Conservation (phyloP, 2,113 vertebrate species). For the Butorides virescens region DNA sequence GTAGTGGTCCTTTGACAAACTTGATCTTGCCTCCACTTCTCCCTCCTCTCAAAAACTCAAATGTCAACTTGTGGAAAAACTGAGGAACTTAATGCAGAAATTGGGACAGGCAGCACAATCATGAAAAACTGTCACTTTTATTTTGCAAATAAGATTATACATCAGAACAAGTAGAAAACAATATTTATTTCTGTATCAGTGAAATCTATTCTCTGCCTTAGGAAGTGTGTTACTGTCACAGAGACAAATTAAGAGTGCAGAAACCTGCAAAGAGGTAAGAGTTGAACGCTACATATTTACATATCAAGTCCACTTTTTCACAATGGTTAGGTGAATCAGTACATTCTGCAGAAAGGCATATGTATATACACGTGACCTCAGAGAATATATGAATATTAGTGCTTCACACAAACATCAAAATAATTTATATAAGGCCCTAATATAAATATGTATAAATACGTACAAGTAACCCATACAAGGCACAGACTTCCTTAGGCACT, state of each 20-base stretch:
- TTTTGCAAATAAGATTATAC: not conserved
- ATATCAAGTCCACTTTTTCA: not conserved
- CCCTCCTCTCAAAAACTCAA: not conserved
- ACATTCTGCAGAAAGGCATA: not conserved
- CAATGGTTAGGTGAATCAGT: not conserved
- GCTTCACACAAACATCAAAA: not conserved
- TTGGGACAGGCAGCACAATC: not conserved
- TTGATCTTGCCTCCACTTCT: not conserved
- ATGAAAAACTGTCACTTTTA: not conserved
- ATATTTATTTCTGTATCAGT: not conserved
- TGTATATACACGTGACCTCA: not conserved
- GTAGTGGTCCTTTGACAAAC: not conserved
- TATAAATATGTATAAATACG: too few species aligned
- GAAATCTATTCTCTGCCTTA: not conserved
- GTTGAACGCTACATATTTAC: not conserved
- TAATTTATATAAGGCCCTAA: not conserved
- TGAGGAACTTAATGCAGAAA: not conserved
- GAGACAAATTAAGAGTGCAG: not conserved
- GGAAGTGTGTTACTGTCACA: not conserved
- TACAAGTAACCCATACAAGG: not conserved
- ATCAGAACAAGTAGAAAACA: not conserved
- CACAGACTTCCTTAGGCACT: fast-evolving
- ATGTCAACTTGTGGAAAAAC: not conserved
- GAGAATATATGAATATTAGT: not conserved
- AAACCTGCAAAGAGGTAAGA: not conserved